These are phyloP conservation scores for Gallinago stenura DNA, from an alignment of 2,797 vertebrate genomes.

Conservation along the genomic window DNA sequence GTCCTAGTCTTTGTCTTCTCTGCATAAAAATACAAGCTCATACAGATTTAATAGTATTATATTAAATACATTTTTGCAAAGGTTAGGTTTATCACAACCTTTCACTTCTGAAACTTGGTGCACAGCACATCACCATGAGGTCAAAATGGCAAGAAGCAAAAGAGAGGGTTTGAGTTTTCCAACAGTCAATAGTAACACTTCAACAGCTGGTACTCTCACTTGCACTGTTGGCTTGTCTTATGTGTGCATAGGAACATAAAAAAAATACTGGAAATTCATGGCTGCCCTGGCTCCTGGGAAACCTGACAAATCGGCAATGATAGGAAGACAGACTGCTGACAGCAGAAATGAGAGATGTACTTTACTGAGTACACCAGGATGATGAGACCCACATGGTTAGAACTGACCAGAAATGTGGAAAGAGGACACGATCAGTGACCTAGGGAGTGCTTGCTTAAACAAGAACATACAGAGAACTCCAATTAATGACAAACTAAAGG, in stretches of 20 bases:
- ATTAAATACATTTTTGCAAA: not conserved
- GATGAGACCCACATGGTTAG: not conserved
- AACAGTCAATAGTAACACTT: not conserved
- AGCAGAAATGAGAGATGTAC: not conserved
- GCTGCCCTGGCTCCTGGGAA: not conserved
- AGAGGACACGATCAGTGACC: not conserved
- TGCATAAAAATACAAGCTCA: not conserved
- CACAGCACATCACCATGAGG: not conserved
- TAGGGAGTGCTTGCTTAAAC: not conserved
- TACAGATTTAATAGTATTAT: not conserved
- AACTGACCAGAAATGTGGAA: not conserved
- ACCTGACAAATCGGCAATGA: not conserved
- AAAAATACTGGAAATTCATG: not conserved
- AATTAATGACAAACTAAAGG: conserved; percentile 24
- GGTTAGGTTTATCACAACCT: not conserved
- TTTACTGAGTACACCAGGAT: not conserved
- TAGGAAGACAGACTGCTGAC: not conserved
- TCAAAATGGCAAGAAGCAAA: not conserved
- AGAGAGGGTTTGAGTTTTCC: not conserved
- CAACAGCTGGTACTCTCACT: not conserved
- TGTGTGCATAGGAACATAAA: not conserved
- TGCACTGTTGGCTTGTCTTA: not conserved
- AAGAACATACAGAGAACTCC: not conserved
- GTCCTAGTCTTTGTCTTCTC: not conserved
- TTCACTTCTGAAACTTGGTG: not conserved